Evolutionary conservation across 2,888 invertebrate genomes (phyloP).

Genomic region (Caenorhabditis sp.): DNA sequence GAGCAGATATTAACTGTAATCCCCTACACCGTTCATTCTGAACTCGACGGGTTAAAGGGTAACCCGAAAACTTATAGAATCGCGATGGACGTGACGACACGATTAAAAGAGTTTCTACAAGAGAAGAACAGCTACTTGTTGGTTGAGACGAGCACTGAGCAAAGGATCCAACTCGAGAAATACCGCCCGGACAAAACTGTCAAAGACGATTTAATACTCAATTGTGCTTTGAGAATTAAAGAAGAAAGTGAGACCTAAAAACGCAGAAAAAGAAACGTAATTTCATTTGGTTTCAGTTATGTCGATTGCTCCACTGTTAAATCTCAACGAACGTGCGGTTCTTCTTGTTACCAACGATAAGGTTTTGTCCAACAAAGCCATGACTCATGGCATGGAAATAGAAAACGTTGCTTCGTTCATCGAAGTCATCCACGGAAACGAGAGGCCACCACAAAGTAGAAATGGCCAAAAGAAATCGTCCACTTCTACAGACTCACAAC

Average conservation of each 20-base stretch:
- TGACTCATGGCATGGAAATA: conserved; percentile 19
- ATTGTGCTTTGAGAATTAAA: conserved; percentile 39
- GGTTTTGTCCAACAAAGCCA: conserved; percentile 22
- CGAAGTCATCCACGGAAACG: not conserved
- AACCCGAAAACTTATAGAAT: not conserved
- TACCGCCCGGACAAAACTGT: not conserved
- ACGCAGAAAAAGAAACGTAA: not conserved
- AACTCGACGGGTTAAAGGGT: conserved; percentile 49
- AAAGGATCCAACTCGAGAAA: not conserved
- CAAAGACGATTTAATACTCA: conserved; percentile 42
- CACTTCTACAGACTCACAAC: not conserved
- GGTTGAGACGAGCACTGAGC: conserved; percentile 32
- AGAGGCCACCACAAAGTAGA: not conserved
- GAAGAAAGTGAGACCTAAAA: conserved; percentile 22
- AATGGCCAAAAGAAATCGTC: not conserved
- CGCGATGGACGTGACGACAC: not conserved
- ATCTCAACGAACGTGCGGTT: not conserved
- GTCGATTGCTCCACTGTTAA: not conserved
- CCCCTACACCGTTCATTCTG: conserved; percentile 33
- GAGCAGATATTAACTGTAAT: conserved; percentile 39
- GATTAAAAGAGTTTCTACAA: conserved; percentile 1
- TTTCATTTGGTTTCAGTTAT: conserved; percentile 31
- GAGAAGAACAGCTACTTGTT: conserved; percentile 2
- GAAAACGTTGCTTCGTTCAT: conserved; percentile 4
- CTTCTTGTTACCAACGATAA: conserved; percentile 37